phyloP scores from a whole-genome alignment of 2,888 invertebrate species.

The Thysanoteuthis rhombus region DNA sequence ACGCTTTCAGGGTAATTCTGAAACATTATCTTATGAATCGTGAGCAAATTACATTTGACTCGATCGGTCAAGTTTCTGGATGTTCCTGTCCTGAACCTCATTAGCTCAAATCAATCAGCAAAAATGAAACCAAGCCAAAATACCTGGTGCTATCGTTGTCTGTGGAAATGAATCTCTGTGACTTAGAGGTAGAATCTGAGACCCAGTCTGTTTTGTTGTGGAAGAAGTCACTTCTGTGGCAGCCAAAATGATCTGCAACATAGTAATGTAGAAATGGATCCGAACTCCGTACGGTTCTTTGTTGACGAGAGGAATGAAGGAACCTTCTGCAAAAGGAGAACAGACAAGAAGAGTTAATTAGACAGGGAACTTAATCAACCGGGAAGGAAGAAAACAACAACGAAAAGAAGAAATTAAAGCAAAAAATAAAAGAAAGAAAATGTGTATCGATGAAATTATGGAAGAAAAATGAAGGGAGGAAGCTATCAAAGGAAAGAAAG shows the following conservation, averaged over 20 bases:
- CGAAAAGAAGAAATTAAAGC: neutral
- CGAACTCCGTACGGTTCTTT: conserved; percentile 19
- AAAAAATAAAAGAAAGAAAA: neutral
- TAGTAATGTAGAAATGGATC: conserved; percentile 19
- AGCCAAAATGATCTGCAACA: neutral
- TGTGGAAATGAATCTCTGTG: neutral
- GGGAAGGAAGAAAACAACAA: neutral
- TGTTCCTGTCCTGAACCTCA: too few relatives aligned
- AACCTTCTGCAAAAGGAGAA: neutral
- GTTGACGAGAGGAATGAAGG: conserved; percentile 1
- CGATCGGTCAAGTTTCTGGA: too few relatives aligned
- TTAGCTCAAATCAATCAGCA: too few relatives aligned
- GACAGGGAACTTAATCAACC: neutral
- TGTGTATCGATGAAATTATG: neutral
- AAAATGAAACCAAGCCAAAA: neutral
- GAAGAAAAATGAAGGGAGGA: neutral
- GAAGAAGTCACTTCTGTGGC: neutral
- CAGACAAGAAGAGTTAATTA: neutral
- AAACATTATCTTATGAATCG: too few relatives aligned
- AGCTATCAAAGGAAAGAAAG: neutral
- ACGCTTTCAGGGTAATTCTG: too few relatives aligned
- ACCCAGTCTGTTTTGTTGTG: neutral
- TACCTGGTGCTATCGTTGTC: neutral
- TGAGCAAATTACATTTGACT: too few relatives aligned
- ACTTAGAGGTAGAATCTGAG: neutral